Percentiles rank a stretch among this genome's conserved stretches.
Conservation (phyloP, 2,888 invertebrate genomes). For the Caenorhabditis wallacei region DNA sequence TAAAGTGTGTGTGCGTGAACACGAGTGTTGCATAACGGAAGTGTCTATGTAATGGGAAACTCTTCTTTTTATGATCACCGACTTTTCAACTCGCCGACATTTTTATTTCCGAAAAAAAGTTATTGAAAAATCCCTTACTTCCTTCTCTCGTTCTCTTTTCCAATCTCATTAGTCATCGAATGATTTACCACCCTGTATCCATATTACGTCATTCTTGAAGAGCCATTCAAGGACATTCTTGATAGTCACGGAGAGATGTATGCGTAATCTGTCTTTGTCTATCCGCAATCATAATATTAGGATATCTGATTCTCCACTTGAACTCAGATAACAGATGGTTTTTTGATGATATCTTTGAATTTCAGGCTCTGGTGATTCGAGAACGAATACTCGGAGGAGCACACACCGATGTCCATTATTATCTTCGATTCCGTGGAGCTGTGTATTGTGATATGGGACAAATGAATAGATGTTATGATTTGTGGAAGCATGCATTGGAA, state of each 20-base stretch:
- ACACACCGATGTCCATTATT: constrained; percentile 91
- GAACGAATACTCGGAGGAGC: constrained; percentile 91
- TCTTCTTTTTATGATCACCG: constrained; percentile 7
- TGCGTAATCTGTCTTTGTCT: constrained; percentile 48
- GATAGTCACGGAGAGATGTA: constrained; percentile 14
- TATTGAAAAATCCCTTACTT: not conserved
- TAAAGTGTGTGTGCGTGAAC: constrained; percentile 25
- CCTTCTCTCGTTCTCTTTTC: not conserved
- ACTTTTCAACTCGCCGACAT: constrained; percentile 19
- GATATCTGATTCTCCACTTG: constrained; percentile 31
- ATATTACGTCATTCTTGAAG: constrained; percentile 44
- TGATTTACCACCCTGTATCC: constrained; percentile 21
- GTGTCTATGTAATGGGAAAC: constrained; percentile 9
- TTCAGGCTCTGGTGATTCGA: constrained; percentile 92
- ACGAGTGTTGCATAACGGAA: constrained; percentile 47
- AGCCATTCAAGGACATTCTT: constrained; percentile 45
- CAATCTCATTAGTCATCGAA: constrained; percentile 24
- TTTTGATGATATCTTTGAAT: constrained; percentile 77
- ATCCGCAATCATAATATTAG: constrained; percentile 16
- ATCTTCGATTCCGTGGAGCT: constrained; percentile 91
- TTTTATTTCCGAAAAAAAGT: not conserved
- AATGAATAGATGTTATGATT: constrained; percentile 88
- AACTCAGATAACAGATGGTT: constrained; percentile 1
- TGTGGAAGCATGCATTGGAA: constrained; percentile 94
- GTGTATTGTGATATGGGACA: constrained; percentile 90